Base-by-base conservation (phyloP, 1,140 invertebrate genomes). In the Liolophura sinensis region DNA sequence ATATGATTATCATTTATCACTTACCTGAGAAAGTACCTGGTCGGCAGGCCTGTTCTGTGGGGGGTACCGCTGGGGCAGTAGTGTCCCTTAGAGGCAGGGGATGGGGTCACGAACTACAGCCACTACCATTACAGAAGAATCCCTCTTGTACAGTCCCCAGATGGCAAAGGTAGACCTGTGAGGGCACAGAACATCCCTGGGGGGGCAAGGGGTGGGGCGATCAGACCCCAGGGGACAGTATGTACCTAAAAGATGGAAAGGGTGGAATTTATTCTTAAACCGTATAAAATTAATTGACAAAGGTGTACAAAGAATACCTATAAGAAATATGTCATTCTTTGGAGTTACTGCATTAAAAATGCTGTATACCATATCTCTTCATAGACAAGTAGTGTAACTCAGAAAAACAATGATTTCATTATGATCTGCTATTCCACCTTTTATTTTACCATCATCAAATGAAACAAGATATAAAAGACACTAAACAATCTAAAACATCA, bases 91-190 rank as follows among this genome's bases (percentile, higher is more conserved):
- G 68, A 65, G n/a, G 62, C 80, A 82, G 7, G 60, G 65, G 27
- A 46, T 40, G 16, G 80, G 78, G 60, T 81, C 68, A 18, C 73
- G 71, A 22, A 74, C 58, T 55, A 60, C 62, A 0, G 76, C 69
- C n/a, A 59, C 71, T 79, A 18, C 74, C 77, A 68, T 81, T 82
- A 67, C 80, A 83, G 74, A 79, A 83, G 67, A 64, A 82, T 16
- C 81, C 81, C n/a, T 63, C 74, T n/a, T 47, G 62, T 56, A 68
- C 81, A 83, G 62, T 77, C 69, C 7, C 80, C 81, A 57, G 74
- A 72, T 16, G 80, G 80, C 0, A 57, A 18, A 14, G 72, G 24
- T 24, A 78, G 65, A n/a, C 64, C 76, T 27, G 72, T 68, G n/a
- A 54, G 65, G 11, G 70, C 74, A 69, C 81, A 83, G 67, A 82